phyloP scores from a whole-genome alignment of 2,888 invertebrate genomes.

The Mongoloraphidia duomilia region DNA sequence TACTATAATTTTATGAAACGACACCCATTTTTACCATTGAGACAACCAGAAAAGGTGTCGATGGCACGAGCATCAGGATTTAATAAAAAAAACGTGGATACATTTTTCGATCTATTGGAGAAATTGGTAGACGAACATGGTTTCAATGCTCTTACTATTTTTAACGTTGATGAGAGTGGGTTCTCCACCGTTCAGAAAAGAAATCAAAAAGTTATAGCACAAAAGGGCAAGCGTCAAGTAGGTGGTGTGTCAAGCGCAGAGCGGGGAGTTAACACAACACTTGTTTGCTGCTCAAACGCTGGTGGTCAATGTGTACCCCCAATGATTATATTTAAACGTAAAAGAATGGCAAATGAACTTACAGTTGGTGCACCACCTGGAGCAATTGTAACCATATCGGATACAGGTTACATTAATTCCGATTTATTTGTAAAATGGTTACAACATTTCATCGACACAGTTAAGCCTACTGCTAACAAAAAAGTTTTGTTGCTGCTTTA shows the following conservation, averaged over 20 bases:
- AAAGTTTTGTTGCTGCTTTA: constrained; percentile 18
- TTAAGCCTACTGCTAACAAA: constrained; percentile 12
- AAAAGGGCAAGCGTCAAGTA: constrained; percentile 9
- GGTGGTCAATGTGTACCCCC: constrained; percentile 15
- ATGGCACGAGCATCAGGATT: constrained; percentile 12
- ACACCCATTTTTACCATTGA: constrained; percentile 10
- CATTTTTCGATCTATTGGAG: constrained; percentile 14
- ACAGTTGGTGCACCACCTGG: constrained; percentile 11
- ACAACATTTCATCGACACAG: constrained; percentile 22
- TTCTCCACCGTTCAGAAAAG: constrained; percentile 7
- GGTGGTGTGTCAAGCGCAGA: constrained; percentile 13
- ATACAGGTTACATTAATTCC: constrained; percentile 15
- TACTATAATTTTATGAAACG: constrained; percentile 10
- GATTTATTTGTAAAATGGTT: constrained; percentile 16
- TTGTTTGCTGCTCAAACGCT: constrained; percentile 13
- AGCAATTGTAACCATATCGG: constrained; percentile 9
- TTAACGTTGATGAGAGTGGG: constrained; percentile 10
- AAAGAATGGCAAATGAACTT: constrained; percentile 10
- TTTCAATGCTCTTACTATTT: constrained; percentile 8
- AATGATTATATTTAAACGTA: constrained; percentile 16
- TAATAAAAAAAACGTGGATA: constrained; percentile 12
- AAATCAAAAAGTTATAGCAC: constrained; percentile 7
- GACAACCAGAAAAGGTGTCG: constrained; percentile 14
- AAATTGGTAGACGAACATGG: constrained; percentile 12
- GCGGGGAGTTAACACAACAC: constrained; percentile 14